These are phyloP conservation scores for Syngnathus acus DNA, from an alignment of 2,797 vertebrate genomes.

Conservation along the genomic window DNA sequence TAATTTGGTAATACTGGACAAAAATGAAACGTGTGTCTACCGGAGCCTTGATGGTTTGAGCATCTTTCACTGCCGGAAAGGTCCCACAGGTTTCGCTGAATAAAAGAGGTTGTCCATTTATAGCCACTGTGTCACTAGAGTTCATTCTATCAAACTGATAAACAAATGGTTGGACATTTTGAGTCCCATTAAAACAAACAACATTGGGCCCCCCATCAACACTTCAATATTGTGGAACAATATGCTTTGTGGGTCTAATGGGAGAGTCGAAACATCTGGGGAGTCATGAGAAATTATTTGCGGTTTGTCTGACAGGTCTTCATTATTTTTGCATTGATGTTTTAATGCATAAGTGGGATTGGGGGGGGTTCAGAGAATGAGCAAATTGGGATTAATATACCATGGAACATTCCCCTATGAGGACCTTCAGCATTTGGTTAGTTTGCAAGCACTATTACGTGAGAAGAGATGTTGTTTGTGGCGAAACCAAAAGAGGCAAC, in stretches of 20 bases:
- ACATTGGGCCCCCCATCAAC: background rate
- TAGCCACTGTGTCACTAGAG: background rate
- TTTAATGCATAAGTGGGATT: background rate
- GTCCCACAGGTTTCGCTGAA: background rate
- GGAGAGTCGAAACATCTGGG: background rate
- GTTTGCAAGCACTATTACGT: background rate
- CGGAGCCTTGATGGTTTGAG: no score
- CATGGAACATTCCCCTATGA: background rate
- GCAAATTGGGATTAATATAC: constrained; percentile 2
- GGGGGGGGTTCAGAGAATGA: background rate
- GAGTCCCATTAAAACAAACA: background rate
- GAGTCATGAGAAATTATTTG: constrained; percentile 3
- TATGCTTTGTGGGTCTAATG: background rate
- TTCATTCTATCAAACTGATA: background rate
- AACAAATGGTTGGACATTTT: background rate
- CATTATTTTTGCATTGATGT: constrained; percentile 1
- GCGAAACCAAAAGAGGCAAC: background rate
- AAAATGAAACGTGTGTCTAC: no score
- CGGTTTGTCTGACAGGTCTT: background rate
- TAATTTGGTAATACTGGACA: no score
- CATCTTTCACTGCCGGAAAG: no score
- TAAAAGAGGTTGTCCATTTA: background rate
- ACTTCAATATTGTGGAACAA: constrained; percentile 1
- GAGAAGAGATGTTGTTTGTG: background rate
- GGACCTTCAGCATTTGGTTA: background rate